Percentiles rank a stretch among this genome's conserved stretches.
These are phyloP conservation scores for Frankliniella fusca DNA, from an alignment of 2,888 invertebrate species.

Conservation along the genomic window DNA sequence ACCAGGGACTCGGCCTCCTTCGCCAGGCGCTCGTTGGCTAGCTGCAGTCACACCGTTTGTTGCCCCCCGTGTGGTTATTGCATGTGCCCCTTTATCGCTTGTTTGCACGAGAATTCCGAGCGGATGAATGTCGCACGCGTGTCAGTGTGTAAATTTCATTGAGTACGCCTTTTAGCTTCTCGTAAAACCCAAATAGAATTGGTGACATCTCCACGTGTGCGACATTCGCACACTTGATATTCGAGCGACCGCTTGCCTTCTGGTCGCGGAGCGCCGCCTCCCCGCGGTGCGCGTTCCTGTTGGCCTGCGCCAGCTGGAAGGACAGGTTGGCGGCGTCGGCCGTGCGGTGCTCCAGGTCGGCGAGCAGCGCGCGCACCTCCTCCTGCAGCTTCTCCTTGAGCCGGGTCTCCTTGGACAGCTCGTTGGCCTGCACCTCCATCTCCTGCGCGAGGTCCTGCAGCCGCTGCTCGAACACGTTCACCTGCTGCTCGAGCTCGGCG, in stretches of 20 bases:
- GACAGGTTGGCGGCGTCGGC: slow-evolving; percentile 13
- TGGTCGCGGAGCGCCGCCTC: neutral
- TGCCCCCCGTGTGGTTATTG: neutral
- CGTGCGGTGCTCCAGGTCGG: slow-evolving; percentile 13
- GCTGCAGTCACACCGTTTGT: neutral
- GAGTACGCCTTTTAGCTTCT: no score
- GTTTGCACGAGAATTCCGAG: no score
- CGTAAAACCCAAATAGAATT: no score
- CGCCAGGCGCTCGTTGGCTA: slow-evolving; percentile 11
- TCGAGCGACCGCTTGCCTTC: neutral
- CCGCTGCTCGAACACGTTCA: slow-evolving; percentile 25
- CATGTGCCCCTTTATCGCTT: no score
- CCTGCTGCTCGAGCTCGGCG: slow-evolving; percentile 4
- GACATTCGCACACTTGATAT: neutral
- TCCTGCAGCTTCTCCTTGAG: slow-evolving; percentile 25
- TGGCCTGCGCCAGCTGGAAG: slow-evolving; percentile 21
- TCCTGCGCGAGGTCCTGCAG: slow-evolving; percentile 22
- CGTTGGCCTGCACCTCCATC: slow-evolving; percentile 25
- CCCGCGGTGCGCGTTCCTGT: slow-evolving; percentile 17
- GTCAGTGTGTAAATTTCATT: no score
- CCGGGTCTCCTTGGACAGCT: slow-evolving; percentile 17
- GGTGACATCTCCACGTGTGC: neutral
- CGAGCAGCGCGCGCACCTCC: slow-evolving; percentile 4
- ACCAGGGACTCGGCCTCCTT: slow-evolving; percentile 5
- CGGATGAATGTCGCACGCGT: no score